Evolutionary conservation across 2,113 vertebrate species (phyloP), one percentile per base, ranked within the genome.

Genomic region (Cyprinodon tularosa): DNA sequence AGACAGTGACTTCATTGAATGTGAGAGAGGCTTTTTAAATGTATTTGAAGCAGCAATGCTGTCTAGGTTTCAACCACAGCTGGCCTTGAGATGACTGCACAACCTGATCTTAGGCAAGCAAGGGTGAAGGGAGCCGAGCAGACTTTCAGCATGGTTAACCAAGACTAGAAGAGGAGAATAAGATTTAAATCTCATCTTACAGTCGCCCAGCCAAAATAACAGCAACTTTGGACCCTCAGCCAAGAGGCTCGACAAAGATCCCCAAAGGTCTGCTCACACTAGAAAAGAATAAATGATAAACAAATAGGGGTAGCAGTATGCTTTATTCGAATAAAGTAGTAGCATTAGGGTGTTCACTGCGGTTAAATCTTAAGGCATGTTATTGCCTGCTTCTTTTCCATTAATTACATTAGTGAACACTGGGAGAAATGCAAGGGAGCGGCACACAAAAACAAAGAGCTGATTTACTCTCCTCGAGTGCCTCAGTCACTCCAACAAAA

Each of bases 71-170:
- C 92, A 85, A 79, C 66, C 69, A 72, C 86, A 91, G 87, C 90
- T 91, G 90, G 78, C 80, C 70, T 70, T 81, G 66, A 84, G 77
- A 88, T 74, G 57, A 12, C n/a, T 42, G 70, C 72, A 62, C 39
- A 88, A 91, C 84, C 62, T 86, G 86, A 93, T 91, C 90, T 90
- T 78, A 78, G 62, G 74, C 87, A 90, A 91, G 91, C 86, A 91
- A 12, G 12, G 68, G 74, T 62, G 72, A 22, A 68, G 71, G 36
- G 47, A 48, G 64, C 37, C 39, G 37, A 72, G 82, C 62, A 47
- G 42, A 82, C 63, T 13, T 74, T 72, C 22, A 50, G 77, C 39
- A 57, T 45, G 72, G 82, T 71, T 73, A 74, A 67, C 68, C n/a
- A 20, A 68, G 53, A 6, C 17, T 59, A 40, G 22, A 12, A 44